phyloP scores from a whole-genome alignment of 2,888 invertebrate species.

The Phortica okadai region DNA sequence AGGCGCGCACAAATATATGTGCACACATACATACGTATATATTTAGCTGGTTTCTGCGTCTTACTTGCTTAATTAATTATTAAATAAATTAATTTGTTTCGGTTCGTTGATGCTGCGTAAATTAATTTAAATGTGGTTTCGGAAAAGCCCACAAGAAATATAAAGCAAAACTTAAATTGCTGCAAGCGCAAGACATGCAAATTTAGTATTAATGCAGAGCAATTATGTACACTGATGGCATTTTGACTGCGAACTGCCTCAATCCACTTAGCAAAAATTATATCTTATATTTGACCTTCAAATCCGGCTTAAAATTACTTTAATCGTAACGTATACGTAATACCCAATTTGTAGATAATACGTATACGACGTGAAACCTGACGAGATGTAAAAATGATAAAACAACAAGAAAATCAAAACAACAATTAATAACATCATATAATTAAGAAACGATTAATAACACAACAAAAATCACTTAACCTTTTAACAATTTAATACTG shows the following conservation, averaged over 20 bases:
- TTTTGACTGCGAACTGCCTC: background rate
- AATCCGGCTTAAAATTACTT: too few species aligned
- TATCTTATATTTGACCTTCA: too few species aligned
- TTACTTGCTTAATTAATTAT: conserved; percentile 69
- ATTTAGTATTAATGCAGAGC: background rate
- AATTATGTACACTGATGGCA: background rate
- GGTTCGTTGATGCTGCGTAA: conserved; percentile 57
- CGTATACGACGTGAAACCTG: too few species aligned
- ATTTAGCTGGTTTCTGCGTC: conserved; percentile 47
- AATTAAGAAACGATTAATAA: too few species aligned
- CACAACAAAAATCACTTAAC: too few species aligned
- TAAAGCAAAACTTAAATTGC: background rate
- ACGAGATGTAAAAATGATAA: too few species aligned
- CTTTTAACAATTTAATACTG: too few species aligned
- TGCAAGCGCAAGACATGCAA: background rate
- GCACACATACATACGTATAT: conserved; percentile 47
- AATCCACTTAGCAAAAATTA: too few species aligned
- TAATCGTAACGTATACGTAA: too few species aligned
- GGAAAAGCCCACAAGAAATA: background rate
- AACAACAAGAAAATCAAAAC: too few species aligned
- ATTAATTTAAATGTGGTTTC: conserved; percentile 65
- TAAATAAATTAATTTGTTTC: conserved; percentile 66
- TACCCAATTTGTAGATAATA: too few species aligned
- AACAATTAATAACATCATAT: too few species aligned
- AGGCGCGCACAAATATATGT: background rate